Conservation (phyloP, 2,113 vertebrate species). For the Cebus imitator region DNA sequence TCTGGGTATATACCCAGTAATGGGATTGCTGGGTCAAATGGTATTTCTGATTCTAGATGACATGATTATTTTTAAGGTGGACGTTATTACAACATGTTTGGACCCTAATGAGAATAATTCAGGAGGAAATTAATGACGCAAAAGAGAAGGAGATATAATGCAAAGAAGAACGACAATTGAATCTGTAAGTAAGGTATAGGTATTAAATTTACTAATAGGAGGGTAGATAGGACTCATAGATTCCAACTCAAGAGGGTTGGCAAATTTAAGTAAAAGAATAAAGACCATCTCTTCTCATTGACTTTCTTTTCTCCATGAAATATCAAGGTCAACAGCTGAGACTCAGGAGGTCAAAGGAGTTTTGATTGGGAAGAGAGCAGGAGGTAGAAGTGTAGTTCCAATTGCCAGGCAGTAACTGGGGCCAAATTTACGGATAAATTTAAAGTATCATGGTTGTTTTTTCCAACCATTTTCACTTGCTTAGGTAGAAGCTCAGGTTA, state of each 20-base stretch:
- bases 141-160: background rate
- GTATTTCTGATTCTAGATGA: no score
- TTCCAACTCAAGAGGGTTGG: background rate
- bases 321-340: background rate
- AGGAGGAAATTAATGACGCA: background rate
- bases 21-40: no score
- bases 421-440: background rate
- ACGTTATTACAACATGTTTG: background rate
- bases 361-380: background rate
- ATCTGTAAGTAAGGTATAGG: background rate
- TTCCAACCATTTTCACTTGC: background rate
- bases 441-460: background rate
- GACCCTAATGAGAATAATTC: background rate
- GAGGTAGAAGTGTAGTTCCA: background rate
- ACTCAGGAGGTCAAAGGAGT: background rate
- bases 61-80: background rate
- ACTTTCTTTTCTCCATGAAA: background rate
- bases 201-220: background rate
- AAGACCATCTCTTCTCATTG: background rate
- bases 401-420: background rate
- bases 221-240: background rate
- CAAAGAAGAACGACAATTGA: background rate
- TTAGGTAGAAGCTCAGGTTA: background rate
- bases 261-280: background rate
- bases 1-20: no score